These are phyloP conservation scores for Sylvia atricapilla DNA, from an alignment of 2,113 vertebrate genomes.

Conservation along the genomic window DNA sequence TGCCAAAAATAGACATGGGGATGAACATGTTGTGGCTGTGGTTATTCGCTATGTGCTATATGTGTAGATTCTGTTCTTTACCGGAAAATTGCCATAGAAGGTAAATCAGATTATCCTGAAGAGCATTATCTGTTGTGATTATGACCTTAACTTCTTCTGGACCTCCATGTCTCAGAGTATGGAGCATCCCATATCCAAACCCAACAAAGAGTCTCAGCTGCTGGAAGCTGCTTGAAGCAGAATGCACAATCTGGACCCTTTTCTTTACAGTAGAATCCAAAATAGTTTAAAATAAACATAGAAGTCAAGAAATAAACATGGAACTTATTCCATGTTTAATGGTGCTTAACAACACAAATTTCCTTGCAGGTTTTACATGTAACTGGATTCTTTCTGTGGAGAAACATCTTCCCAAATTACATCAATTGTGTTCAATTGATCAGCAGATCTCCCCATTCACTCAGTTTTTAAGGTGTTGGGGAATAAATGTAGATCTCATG, in stretches of 20 bases:
- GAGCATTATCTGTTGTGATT: neutral
- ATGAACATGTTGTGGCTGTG: neutral
- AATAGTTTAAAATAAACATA: neutral
- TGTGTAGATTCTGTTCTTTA: neutral
- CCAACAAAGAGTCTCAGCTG: neutral
- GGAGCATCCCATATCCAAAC: neutral
- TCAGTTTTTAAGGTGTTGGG: neutral
- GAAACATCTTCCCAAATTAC: neutral
- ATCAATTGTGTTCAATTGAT: neutral
- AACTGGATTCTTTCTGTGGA: neutral
- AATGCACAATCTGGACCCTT: neutral
- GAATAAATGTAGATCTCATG: neutral
- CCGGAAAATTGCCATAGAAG: neutral
- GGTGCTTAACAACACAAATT: neutral
- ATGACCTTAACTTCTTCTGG: neutral
- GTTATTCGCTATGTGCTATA: rapidly evolving
- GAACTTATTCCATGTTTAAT: neutral
- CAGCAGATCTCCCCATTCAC: neutral
- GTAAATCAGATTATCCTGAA: neutral
- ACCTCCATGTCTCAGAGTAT: neutral
- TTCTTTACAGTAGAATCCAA: neutral
- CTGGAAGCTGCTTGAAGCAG: neutral
- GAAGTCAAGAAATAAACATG: neutral
- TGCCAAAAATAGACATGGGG: neutral
- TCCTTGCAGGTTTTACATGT: neutral